Conservation (phyloP, 2,113 vertebrate genomes). For the Gymnobelideus leadbeateri region DNA sequence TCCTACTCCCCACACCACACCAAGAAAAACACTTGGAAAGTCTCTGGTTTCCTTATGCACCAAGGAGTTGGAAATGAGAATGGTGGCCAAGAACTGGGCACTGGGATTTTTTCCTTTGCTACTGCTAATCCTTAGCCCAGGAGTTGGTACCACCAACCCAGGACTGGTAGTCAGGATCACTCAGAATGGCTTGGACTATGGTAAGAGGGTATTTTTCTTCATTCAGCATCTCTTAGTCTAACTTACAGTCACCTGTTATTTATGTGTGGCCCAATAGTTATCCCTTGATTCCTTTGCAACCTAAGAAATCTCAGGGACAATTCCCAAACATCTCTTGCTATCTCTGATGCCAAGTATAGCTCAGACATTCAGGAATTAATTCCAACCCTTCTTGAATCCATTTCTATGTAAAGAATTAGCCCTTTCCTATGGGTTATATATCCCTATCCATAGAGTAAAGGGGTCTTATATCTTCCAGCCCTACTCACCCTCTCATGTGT, state of each 20-base stretch:
- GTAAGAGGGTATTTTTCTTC: conserved; percentile 42
- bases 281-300: not conserved
- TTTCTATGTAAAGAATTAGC: no score
- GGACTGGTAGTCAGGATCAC: conserved; percentile 56
- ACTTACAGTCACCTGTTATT: no score
- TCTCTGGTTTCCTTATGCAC: not conserved
- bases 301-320: not conserved
- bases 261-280: not conserved
- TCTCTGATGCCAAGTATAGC: no score
- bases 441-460: no score
- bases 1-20: not conserved
- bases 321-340: no score
- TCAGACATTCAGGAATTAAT: no score
- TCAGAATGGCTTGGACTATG: conserved; percentile 60
- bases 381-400: no score
- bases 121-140: conserved; percentile 30
- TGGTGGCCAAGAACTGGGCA: conserved; percentile 18
- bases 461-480: no score
- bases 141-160: conserved; percentile 53
- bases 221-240: no score
- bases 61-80: conserved; percentile 1
- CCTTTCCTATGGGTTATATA: no score
- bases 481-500: no score
- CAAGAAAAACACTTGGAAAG: not conserved
- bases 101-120: rapidly evolving